A percentile compares a stretch with the other conserved stretches of the same genome.
Evolutionary conservation across 1,140 invertebrate genomes (phyloP).

Genomic region (Stratiolaelaps scimitus): DNA sequence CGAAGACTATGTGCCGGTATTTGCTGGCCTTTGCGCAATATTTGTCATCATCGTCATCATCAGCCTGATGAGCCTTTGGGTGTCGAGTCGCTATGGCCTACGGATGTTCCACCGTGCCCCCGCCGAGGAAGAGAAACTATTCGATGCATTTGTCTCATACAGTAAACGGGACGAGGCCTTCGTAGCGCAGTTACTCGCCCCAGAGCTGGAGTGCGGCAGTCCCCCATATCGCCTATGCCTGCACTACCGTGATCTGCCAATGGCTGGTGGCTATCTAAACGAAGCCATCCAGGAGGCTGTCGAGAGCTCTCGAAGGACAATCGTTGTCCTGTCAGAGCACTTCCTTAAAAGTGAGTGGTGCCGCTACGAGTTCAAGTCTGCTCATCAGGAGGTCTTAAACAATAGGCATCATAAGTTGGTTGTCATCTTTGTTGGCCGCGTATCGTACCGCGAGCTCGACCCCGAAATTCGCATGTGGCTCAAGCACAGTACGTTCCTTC

Average conservation of each 20-base stretch:
- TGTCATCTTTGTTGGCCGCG: constrained; percentile 48
- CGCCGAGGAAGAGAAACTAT: constrained; percentile 71
- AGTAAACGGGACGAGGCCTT: constrained; percentile 81
- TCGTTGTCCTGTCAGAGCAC: constrained; percentile 80
- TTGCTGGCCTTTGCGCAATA: constrained; percentile 18
- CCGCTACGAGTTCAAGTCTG: constrained; percentile 78
- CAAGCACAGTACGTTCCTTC: constrained; percentile 78
- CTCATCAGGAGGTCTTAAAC: constrained; percentile 71
- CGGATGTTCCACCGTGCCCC: constrained; percentile 45
- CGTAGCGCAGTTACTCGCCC: constrained; percentile 54
- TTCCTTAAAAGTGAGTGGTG: constrained; percentile 89
- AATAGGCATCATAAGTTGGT: constrained; percentile 66
- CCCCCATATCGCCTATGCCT: constrained; percentile 79
- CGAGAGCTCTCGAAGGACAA: constrained; percentile 70
- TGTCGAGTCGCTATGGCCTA: constrained; percentile 71
- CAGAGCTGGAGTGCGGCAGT: constrained; percentile 47
- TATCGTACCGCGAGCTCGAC: constrained; percentile 54
- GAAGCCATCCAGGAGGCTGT: constrained; percentile 82
- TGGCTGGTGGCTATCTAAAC: constrained; percentile 56
- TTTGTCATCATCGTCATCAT: constrained; percentile 34
- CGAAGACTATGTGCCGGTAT: constrained; percentile 46
- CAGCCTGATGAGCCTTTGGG: constrained; percentile 60
- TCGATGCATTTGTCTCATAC: constrained; percentile 84
- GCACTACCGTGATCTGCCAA: constrained; percentile 74
- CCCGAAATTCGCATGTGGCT: constrained; percentile 77